These are phyloP conservation scores for Oryzias celebensis DNA, from an alignment of 2,113 vertebrate species.

Conservation along the genomic window DNA sequence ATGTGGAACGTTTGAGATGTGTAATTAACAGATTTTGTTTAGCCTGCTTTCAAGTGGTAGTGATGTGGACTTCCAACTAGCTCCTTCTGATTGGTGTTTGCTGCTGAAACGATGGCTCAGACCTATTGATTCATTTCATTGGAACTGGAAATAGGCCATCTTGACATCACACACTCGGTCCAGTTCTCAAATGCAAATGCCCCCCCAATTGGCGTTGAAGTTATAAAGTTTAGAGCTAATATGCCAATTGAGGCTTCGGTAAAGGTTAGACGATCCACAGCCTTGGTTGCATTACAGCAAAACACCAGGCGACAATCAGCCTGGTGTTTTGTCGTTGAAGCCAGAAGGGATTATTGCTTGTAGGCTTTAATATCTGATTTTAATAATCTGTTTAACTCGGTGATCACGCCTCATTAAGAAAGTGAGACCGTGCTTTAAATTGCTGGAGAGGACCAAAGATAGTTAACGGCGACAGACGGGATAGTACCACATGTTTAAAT, in stretches of 20 bases:
- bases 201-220: too few relatives aligned
- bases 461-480: slow-evolving; percentile 23
- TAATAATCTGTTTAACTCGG: slow-evolving; percentile 79
- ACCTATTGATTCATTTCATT: too few relatives aligned
- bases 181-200: too few relatives aligned
- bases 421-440: slow-evolving; percentile 48
- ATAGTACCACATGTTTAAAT: slow-evolving; percentile 14
- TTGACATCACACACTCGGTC: too few relatives aligned
- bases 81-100: too few relatives aligned
- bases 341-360: slow-evolving; percentile 76
- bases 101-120: too few relatives aligned
- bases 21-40: too few relatives aligned
- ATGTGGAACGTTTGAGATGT: too few relatives aligned
- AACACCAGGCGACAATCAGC: slow-evolving; percentile 60
- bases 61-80: too few relatives aligned
- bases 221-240: slow-evolving; percentile 31
- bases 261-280: slow-evolving; percentile 47
- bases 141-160: too few relatives aligned
- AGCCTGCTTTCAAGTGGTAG: too few relatives aligned
- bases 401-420: slow-evolving; percentile 77
- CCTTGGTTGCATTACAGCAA: slow-evolving; percentile 29
- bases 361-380: slow-evolving; percentile 80
- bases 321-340: slow-evolving; percentile 64
- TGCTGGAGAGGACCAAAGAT: slow-evolving; percentile 32
- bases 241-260: slow-evolving; percentile 43